Base-by-base conservation (phyloP, 2,797 vertebrate species). In the Limnodromus scolopaceus region DNA sequence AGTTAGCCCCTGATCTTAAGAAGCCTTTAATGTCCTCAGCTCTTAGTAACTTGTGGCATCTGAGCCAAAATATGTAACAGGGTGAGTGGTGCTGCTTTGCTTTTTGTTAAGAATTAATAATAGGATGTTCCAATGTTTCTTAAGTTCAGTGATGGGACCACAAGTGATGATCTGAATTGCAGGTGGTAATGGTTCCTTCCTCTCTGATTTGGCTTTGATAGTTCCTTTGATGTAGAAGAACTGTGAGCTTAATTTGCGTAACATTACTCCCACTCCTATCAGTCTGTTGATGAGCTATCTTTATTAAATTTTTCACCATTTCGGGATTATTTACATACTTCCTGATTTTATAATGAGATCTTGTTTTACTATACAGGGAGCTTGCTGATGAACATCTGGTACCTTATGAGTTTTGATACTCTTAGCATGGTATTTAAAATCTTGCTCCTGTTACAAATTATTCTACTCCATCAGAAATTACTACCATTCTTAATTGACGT, bases 141-240 rank as follows among this genome's bases (percentile, higher is more conserved):
- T 61, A 79, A 84, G 72, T 72, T 78, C 74, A 74, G 39, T 58
- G 45, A 68, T 65, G 83, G 66, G 80, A 87, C 91, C 81, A 87
- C 65, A 95, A 87, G 27, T 78, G 70, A 72, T 70, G 86, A 92
- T 91, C 84, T 88, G 72, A 97, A 93, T 95, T 96, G 89, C 92
- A 97, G 89, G 91, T 84, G 69, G 46, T 18, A 85, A 81, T 89
- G 85, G 74, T 85, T 96, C 89, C 61, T 96, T 90, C 54, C 28
- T 93, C 36, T 76, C 78, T 78, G 75, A 93, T 76, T 77, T 78
- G 61, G 84, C 90, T 93, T 95, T 94, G 66, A 81, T 76, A 89
- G 68, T 70, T 89, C 68, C 77, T 97, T 93, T 97, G 94, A 96
- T 96, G 91, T 94, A 78, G 58, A 93, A 95, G 84, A 96, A 95